Base-by-base conservation (phyloP, 2,888 invertebrate genomes). In the Melitaea athalia region DNA sequence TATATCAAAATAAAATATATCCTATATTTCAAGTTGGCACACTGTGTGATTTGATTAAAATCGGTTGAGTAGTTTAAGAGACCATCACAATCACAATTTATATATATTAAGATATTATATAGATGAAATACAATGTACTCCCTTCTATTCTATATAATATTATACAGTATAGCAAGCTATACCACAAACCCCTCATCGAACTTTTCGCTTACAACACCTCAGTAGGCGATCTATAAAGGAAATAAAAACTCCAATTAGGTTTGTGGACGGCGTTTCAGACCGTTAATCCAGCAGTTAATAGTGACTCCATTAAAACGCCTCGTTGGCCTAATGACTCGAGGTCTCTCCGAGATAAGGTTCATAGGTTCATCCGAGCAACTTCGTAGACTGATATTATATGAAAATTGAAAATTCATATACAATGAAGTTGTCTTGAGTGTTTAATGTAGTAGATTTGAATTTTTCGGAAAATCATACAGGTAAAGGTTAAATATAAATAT, bases 251-350 rank as follows among this genome's bases (percentile, higher is more conserved):
- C 67, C 72, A 70, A 72, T 72, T 72, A 70, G 65, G 71, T 70
- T 63, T 70, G 72, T 67, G 72, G 70, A 49, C 69, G 64, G 33
- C 63, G 65, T 66, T 68, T 62, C 64, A 57, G 67, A 50, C 68
- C 69, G 71, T 73, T 73, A 72, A 72, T 72, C 73, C 69, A 50
- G 49, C 71, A 69, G 73, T 68, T 71, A 71, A 73, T 73, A 72
- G 68, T 69, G 69, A 72, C 68, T 72, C 72, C 72, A 72, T 72
- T 72, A 72, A 72, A 72, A 63, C 70, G 68, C 64, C 67, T 71
- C 69, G 72, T 68, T 66, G 72, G 60, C 70, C 64, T 72, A 72
- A 72, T 70, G 72, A 70, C 68, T 70, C 52, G 63, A 69, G 50
- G 69, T 67, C 62, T 62, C 63, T 59, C 65, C 59, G 60, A 68